Evolutionary conservation across 2,113 vertebrate genomes (phyloP).

Genomic region (Ciconia boyciana): DNA sequence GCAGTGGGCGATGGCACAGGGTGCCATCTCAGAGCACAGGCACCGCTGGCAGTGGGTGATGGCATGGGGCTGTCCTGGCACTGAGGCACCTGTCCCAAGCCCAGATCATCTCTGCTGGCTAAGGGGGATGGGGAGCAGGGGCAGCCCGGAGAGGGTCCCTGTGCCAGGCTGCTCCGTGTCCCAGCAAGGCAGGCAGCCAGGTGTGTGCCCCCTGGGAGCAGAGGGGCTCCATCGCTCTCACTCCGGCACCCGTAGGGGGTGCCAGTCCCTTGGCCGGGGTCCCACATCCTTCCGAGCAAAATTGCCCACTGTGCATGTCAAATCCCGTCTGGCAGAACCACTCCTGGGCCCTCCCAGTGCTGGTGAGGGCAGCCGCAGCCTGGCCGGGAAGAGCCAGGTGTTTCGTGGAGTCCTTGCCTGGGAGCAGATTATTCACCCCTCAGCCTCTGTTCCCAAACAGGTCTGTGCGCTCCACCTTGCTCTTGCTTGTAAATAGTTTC

Average conservation of each 20-base stretch:
- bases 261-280: neutral
- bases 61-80: neutral
- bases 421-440: constrained; percentile 31
- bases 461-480: constrained; percentile 38
- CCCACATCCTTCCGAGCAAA: neutral
- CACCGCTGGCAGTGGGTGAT: neutral
- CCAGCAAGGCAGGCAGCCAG: neutral
- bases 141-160: neutral
- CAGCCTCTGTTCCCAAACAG: constrained; percentile 16
- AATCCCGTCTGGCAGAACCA: neutral
- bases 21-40: neutral
- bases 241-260: fast-evolving
- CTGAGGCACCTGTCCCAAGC: neutral
- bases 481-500: constrained; percentile 4
- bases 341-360: neutral
- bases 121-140: neutral
- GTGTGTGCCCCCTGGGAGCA: neutral
- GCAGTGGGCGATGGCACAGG: neutral
- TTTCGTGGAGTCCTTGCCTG: neutral
- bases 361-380: neutral
- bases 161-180: neutral
- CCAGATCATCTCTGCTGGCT: neutral
- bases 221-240: neutral
- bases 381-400: neutral
- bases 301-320: neutral